Conservation (phyloP, 2,888 invertebrate species). For the Pilophorus perplexus region DNA sequence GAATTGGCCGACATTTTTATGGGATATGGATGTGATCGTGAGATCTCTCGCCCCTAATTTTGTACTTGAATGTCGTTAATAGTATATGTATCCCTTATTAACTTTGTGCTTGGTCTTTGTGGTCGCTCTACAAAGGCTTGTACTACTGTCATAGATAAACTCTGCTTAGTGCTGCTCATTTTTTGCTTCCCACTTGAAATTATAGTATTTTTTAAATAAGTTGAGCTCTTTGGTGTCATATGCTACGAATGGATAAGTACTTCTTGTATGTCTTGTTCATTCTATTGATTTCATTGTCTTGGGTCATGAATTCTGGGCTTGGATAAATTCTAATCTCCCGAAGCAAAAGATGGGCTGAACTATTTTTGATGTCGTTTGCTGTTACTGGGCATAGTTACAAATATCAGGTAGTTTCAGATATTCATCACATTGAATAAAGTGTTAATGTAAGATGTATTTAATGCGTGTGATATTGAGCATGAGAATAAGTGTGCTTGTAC, state of each 20-base stretch:
- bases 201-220: too few relatives aligned
- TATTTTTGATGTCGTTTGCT: constrained; percentile 35
- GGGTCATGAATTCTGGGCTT: too few relatives aligned
- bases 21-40: neutral
- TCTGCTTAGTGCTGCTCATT: constrained; percentile 29
- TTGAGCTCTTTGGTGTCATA: too few relatives aligned
- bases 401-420: constrained; percentile 33
- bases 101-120: constrained; percentile 23
- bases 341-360: constrained; percentile 33
- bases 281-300: too few relatives aligned
- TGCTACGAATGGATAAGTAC: too few relatives aligned
- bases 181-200: constrained; percentile 28
- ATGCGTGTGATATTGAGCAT: constrained; percentile 38
- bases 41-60: constrained; percentile 4
- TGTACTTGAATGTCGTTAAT: constrained; percentile 24
- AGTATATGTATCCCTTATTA: constrained; percentile 20
- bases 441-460: constrained; percentile 29
- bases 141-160: constrained; percentile 18
- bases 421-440: constrained; percentile 28
- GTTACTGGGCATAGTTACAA: constrained; percentile 38
- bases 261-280: too few relatives aligned
- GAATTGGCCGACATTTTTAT: neutral
- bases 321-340: neutral
- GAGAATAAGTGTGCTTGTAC: constrained; percentile 39
- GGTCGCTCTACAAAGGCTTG: constrained; percentile 8